A percentile compares a stretch with the other conserved stretches of the same genome.
Conservation (phyloP, 37 sponge, comb jelly and placozoan genomes). For the Diacarnus erythraeanus region DNA sequence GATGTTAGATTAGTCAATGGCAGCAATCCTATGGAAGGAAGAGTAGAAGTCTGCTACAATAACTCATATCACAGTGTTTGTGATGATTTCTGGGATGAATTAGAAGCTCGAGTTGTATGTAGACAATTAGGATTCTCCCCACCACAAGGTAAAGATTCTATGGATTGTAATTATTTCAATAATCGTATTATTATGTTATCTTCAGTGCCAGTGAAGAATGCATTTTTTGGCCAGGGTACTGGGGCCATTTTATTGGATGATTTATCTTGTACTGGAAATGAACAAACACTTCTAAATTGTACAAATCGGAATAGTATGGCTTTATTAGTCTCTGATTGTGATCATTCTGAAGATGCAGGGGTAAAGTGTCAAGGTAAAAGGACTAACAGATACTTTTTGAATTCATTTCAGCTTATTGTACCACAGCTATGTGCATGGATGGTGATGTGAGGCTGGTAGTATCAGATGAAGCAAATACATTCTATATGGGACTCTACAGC, state of each 20-base stretch:
- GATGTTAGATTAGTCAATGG: slow-evolving; percentile 8
- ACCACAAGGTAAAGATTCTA: not conserved
- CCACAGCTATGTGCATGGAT: slow-evolving; percentile 12
- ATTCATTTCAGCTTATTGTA: not conserved
- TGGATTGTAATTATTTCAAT: not conserved
- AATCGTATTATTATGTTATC: not conserved
- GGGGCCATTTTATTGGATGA: slow-evolving; percentile 2
- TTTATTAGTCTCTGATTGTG: not conserved
- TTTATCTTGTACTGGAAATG: slow-evolving; percentile 6
- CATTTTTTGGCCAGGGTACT: slow-evolving; percentile 8
- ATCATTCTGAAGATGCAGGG: slow-evolving; percentile 9
- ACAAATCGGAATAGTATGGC: not conserved
- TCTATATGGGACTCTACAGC: slow-evolving; percentile 15
- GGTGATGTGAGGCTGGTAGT: slow-evolving; percentile 28
- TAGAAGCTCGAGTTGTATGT: slow-evolving; percentile 3
- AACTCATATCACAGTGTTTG: slow-evolving; percentile 9
- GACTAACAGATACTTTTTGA: not conserved
- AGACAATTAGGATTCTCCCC: not conserved
- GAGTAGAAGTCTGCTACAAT: slow-evolving; percentile 9
- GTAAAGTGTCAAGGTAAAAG: not conserved
- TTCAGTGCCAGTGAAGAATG: not conserved
- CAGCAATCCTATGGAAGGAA: slow-evolving; percentile 1
- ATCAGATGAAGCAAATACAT: slow-evolving; percentile 9
- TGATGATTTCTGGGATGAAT: slow-evolving; percentile 17
- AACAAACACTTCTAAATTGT: slow-evolving; percentile 2